Evolutionary conservation across 2,113 vertebrate genomes (phyloP).

Genomic region (Herpetotheres cachinnans): DNA sequence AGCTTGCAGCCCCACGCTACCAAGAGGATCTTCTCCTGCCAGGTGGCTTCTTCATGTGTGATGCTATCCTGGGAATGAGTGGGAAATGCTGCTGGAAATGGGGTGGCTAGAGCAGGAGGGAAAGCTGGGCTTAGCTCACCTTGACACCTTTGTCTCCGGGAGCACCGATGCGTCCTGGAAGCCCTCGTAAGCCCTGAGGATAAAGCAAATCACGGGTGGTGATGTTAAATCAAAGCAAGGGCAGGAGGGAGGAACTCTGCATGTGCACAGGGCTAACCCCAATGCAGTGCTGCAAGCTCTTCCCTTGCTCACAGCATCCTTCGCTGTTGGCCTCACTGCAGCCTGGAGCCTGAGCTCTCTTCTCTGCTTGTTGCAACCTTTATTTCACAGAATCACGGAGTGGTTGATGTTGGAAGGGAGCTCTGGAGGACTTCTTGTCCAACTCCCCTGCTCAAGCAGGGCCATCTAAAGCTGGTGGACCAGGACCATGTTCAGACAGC

Average conservation of each 20-base stretch:
- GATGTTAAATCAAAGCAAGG: background rate
- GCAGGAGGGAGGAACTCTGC: background rate
- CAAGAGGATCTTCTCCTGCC: background rate
- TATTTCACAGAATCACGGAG: background rate
- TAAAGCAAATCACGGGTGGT: background rate
- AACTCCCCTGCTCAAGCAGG: background rate
- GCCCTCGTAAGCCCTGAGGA: constrained; percentile 78
- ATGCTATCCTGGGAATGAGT: background rate
- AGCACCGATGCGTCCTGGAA: constrained; percentile 75
- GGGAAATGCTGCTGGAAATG: background rate
- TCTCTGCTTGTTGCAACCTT: background rate
- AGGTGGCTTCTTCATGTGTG: background rate
- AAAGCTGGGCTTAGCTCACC: constrained; percentile 59
- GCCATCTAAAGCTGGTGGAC: background rate
- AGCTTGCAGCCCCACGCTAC: background rate
- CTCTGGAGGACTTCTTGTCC: background rate
- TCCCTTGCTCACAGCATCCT: background rate
- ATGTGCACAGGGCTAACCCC: background rate
- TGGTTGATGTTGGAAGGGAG: background rate
- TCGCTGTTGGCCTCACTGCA: background rate
- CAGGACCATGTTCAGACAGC: background rate
- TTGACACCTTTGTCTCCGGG: constrained; percentile 75
- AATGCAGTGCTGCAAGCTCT: background rate
- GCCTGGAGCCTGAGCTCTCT: background rate
- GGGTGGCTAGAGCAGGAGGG: background rate